These are phyloP conservation scores for Temnothorax ravouxi DNA, from an alignment of 2,888 invertebrate genomes.

Conservation along the genomic window DNA sequence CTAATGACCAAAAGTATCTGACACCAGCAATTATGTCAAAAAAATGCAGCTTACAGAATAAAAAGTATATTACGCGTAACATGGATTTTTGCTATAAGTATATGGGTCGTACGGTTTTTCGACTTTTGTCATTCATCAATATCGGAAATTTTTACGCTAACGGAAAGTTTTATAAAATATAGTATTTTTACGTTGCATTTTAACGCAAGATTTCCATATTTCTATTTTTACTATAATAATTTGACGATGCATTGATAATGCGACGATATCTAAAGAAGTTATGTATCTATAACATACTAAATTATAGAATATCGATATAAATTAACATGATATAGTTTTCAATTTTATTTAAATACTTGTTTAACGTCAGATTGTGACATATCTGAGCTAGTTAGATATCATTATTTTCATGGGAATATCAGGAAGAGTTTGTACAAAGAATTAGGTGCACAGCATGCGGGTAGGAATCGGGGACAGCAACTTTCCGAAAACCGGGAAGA, in stretches of 20 bases:
- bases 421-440: slow-evolving; percentile 66
- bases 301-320: not conserved
- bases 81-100: not conserved
- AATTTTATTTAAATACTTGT: slow-evolving; percentile 15
- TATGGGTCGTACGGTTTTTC: not conserved
- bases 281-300: not conserved
- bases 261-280: not conserved
- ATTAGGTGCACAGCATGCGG: slow-evolving; percentile 65
- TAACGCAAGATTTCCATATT: not conserved
- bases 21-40: not conserved
- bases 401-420: not conserved
- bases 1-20: not conserved
- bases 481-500: slow-evolving; percentile 48
- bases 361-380: not conserved
- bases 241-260: not conserved
- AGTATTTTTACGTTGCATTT: not conserved
- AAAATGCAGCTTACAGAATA: not conserved
- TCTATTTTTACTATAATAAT: slow-evolving; percentile 1
- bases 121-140: slow-evolving; percentile 24
- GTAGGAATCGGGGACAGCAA: slow-evolving; percentile 43
- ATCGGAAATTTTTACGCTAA: not conserved
- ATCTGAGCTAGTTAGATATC: not conserved
- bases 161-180: slow-evolving; percentile 18
- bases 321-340: not conserved
- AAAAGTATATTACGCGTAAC: slow-evolving; percentile 7